A percentile compares a stretch with the other conserved stretches of the same genome.
Evolutionary conservation across 2,888 invertebrate genomes (phyloP).

Genomic region (Dermolepida albohirtum): DNA sequence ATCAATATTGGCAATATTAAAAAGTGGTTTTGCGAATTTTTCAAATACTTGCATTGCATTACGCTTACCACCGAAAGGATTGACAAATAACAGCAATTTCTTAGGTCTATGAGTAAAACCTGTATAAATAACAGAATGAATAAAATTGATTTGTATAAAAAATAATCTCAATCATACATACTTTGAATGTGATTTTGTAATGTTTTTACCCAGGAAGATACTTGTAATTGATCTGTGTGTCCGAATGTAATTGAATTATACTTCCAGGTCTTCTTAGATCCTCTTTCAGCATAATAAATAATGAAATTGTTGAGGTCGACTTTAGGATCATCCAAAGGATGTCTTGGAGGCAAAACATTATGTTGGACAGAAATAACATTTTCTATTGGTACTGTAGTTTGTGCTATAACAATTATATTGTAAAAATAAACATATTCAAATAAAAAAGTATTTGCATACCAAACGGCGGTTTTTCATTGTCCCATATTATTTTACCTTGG

Average conservation of each 20-base stretch:
- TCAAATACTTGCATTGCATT: slow-evolving; percentile 80
- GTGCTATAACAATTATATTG: slow-evolving; percentile 62
- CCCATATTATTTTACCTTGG: slow-evolving; percentile 73
- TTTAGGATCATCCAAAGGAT: slow-evolving; percentile 59
- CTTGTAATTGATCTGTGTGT: slow-evolving; percentile 71
- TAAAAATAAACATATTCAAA: slow-evolving; percentile 25
- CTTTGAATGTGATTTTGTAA: slow-evolving; percentile 68
- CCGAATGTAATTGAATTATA: slow-evolving; percentile 70
- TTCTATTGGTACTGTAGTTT: slow-evolving; percentile 69
- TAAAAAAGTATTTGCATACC: slow-evolving; percentile 62
- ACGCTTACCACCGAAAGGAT: slow-evolving; percentile 85
- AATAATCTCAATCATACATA: slow-evolving; percentile 55
- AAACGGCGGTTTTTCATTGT: slow-evolving; percentile 69
- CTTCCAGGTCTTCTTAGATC: slow-evolving; percentile 71
- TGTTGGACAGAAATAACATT: slow-evolving; percentile 70
- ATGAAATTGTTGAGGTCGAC: slow-evolving; percentile 67
- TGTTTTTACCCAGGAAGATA: slow-evolving; percentile 74
- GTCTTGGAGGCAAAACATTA: slow-evolving; percentile 62
- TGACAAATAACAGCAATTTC: slow-evolving; percentile 81
- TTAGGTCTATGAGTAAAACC: slow-evolving; percentile 73
- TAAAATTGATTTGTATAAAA: neutral
- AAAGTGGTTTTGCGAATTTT: slow-evolving; percentile 76
- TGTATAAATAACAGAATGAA: slow-evolving; percentile 54
- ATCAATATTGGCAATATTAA: slow-evolving; percentile 74
- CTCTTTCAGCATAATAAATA: slow-evolving; percentile 72